phyloP scores from a whole-genome alignment of 2,113 vertebrate genomes.

The Hippocampus barbouri region DNA sequence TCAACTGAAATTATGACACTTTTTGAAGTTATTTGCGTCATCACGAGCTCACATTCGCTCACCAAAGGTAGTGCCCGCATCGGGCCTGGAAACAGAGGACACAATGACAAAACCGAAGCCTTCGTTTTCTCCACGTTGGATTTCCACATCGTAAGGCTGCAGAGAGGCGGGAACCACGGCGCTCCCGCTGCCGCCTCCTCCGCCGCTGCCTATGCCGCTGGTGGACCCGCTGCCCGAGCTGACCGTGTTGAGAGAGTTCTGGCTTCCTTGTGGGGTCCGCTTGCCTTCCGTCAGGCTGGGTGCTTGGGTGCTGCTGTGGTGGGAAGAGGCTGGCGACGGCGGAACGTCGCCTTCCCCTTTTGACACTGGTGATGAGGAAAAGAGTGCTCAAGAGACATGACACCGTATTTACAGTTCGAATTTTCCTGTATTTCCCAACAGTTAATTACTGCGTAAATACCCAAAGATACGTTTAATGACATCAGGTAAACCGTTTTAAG shows the following conservation, averaged over 20 bases:
- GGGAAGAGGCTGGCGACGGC: constrained; percentile 89
- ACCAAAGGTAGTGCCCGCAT: constrained; percentile 92
- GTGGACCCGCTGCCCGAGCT: constrained; percentile 96
- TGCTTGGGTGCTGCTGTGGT: constrained; percentile 95
- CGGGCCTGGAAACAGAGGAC: constrained; percentile 91
- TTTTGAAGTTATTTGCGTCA: background rate
- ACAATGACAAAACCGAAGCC: constrained; percentile 98
- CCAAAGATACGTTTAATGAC: too few relatives aligned
- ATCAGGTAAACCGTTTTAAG: too few relatives aligned
- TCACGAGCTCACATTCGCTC: constrained; percentile 51
- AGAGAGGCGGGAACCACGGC: constrained; percentile 76
- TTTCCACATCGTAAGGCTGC: constrained; percentile 95
- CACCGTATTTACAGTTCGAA: too few relatives aligned
- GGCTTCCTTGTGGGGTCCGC: constrained; percentile 92
- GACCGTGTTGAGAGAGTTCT: constrained; percentile 96
- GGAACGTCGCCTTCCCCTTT: constrained; percentile 90
- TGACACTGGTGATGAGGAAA: constrained; percentile 66
- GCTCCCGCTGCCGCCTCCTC: constrained; percentile 80
- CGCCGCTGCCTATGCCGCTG: constrained; percentile 89
- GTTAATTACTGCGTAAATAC: too few relatives aligned
- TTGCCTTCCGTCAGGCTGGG: constrained; percentile 94
- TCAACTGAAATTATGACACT: constrained; percentile 16
- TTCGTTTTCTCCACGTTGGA: constrained; percentile 90
- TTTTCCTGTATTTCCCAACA: too few relatives aligned
- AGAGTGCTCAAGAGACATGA: background rate